Evolutionary conservation across 2,797 vertebrate species (phyloP).

Genomic region (Squalus acanthias): DNA sequence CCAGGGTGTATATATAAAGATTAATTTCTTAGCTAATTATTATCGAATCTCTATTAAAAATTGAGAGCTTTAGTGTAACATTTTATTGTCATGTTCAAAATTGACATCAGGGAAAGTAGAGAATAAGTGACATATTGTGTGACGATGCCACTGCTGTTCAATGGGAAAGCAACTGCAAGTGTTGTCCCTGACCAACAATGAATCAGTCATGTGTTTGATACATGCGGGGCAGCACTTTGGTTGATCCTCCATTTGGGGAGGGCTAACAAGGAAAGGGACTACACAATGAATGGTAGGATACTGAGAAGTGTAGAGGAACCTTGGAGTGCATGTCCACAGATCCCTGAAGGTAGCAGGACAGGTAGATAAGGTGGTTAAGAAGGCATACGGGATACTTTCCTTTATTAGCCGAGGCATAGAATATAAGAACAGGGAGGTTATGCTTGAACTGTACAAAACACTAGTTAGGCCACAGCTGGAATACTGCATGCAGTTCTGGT

Average conservation of each 20-base stretch:
- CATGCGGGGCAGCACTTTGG: not conserved
- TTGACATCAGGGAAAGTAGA: not conserved
- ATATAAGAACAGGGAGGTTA: no score
- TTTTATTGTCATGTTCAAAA: not conserved
- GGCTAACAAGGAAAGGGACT: no score
- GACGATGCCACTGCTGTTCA: not conserved
- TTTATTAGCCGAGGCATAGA: no score
- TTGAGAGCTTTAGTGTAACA: not conserved
- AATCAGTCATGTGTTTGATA: not conserved
- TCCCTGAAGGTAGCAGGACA: no score
- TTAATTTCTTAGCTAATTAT: not conserved
- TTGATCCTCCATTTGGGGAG: not conserved
- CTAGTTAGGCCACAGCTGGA: no score
- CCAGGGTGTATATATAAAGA: not conserved
- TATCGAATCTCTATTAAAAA: not conserved
- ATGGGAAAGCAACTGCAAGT: not conserved
- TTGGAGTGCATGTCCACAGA: no score
- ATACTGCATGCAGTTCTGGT: no score
- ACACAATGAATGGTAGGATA: no score
- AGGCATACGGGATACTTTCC: no score
- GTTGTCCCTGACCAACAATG: not conserved
- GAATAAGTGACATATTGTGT: not conserved
- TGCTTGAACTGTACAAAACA: no score
- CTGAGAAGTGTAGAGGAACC: no score
- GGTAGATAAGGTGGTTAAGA: no score